phyloP scores from a whole-genome alignment of 2,888 invertebrate species.

The Apamea crenata region DNA sequence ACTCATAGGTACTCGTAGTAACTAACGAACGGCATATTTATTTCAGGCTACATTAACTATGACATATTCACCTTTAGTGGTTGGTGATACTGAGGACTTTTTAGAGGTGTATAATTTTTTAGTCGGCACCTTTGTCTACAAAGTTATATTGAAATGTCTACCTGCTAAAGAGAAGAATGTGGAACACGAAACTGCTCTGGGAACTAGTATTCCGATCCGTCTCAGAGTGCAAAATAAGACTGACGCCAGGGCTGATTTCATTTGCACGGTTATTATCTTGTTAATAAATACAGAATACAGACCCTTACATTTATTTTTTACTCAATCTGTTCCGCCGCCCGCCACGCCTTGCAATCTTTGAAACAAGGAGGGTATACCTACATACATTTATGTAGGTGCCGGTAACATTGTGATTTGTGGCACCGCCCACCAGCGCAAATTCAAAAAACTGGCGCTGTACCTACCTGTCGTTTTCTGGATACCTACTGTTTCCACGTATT shows the following conservation, averaged over 20 bases:
- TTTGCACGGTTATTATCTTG: constrained; percentile 72
- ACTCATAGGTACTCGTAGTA: too few relatives aligned
- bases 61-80: constrained; percentile 84
- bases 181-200: constrained; percentile 78
- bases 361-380: neutral
- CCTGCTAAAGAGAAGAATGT: constrained; percentile 84
- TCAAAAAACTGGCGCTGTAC: neutral
- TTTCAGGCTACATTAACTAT: constrained; percentile 79
- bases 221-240: constrained; percentile 83
- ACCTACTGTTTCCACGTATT: too few relatives aligned
- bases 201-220: constrained; percentile 78
- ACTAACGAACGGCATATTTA: constrained; percentile 25
- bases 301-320: neutral
- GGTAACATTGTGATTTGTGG: neutral
- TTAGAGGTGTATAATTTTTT: constrained; percentile 80
- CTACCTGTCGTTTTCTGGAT: neutral
- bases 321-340: neutral
- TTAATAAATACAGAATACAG: neutral
- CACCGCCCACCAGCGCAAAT: neutral
- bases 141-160: constrained; percentile 79
- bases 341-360: neutral
- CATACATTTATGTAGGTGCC: neutral
- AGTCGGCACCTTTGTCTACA: constrained; percentile 81
- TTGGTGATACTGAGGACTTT: constrained; percentile 78
- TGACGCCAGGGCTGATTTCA: constrained; percentile 77